A percentile compares a stretch with the other conserved stretches of the same genome.
Evolutionary conservation across 2,113 vertebrate genomes (phyloP).

Genomic region (Cyprinus carpio): DNA sequence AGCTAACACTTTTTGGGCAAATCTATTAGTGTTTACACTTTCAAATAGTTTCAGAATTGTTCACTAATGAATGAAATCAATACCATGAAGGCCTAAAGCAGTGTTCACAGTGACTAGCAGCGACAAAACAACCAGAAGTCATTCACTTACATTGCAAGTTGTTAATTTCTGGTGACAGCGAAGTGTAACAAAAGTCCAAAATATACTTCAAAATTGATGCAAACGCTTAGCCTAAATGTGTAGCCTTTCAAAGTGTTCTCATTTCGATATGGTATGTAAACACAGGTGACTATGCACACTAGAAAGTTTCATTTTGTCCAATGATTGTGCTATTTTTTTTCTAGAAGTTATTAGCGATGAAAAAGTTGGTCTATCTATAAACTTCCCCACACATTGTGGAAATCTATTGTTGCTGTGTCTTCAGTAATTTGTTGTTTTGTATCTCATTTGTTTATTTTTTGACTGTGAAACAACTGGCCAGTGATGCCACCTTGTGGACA

Average conservation of each 20-base stretch:
- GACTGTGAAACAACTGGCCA: no score
- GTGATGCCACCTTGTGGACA: no score
- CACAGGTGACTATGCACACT: no score
- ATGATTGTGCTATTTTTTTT: background rate
- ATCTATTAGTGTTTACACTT: background rate
- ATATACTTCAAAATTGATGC: constrained; percentile 36
- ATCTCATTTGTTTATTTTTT: no score
- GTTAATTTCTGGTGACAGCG: background rate
- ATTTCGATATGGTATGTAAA: no score
- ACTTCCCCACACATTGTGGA: no score
- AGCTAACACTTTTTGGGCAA: background rate
- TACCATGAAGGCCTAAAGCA: background rate
- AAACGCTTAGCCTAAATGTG: background rate
- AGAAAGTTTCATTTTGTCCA: background rate
- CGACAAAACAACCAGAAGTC: background rate
- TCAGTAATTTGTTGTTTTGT: no score
- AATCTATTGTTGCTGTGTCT: no score
- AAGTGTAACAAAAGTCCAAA: background rate
- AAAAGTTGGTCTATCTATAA: no score
- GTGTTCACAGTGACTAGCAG: background rate
- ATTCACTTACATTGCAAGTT: background rate
- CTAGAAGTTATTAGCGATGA: background rate
- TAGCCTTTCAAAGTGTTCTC: background rate
- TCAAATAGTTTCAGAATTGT: background rate
- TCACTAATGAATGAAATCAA: background rate